Base-by-base conservation (phyloP, 2,113 vertebrate genomes). In the Anolis sagrei region DNA sequence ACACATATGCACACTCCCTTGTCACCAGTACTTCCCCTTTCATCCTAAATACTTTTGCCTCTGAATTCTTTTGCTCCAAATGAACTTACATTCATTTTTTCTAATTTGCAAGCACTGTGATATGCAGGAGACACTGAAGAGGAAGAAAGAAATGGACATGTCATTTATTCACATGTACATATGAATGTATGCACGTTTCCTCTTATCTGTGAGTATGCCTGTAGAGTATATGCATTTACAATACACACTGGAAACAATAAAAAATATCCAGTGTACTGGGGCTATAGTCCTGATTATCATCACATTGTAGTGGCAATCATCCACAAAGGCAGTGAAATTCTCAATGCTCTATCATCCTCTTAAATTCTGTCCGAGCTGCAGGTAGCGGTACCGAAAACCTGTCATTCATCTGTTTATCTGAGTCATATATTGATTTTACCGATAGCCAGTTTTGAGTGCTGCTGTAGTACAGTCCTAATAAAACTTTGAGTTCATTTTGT, bases 341-440 rank as follows among this genome's bases (percentile, higher is more conserved):
- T 44, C 51, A 76, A 19, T 44, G 85, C 64, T 39, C 84, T n/a
- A 34, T 86, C 21, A 7, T 70, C 16, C 62, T 66, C 19, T 76
- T 48, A 88, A 89, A 87, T 48, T 69, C 29, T 75, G 79, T 80
- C 70, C 72, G 83, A 87, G 81, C 87, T 85, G 76, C 23, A 1
- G 44, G 1, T 32, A 18, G 51, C 21, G 13, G 19, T 80, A 64
- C 77, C 84, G 23, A 75, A 75, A 58, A 76, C 54, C 39, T 83
- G 54, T 36, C 72, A 66, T 58, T 83, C 58, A 75, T 13, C 36
- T 44, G 27, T 86, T 66, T 80, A 64, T 70, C 32, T 58, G 66
- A 70, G 25, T 7, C 62, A 70, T 39, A 36, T 34, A 61, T 27
- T 81, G 70, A 74, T 81, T 75, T 19, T n/a, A 49, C 68, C 44